These are phyloP conservation scores for Zaprionus bogoriensis DNA, from an alignment of 2,888 invertebrate genomes.

Conservation along the genomic window DNA sequence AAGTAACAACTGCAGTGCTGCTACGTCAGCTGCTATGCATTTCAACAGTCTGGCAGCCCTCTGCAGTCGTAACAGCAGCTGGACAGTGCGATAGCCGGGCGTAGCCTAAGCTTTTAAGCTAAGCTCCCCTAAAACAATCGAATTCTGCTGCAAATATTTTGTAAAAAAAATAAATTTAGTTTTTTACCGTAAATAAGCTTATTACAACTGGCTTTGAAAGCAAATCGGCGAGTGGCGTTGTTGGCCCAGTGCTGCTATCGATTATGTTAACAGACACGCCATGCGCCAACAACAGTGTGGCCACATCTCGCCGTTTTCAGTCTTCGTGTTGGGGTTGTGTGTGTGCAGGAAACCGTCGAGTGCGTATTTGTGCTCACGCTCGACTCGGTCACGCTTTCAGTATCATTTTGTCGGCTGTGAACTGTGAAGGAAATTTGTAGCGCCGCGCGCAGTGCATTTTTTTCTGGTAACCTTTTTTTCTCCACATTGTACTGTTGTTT, in stretches of 20 bases:
- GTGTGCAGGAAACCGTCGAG: not conserved
- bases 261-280: not conserved
- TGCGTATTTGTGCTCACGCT: constrained; percentile 17
- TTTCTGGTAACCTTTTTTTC: constrained; percentile 72
- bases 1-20: too few species aligned
- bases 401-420: constrained; percentile 63
- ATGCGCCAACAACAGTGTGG: not conserved
- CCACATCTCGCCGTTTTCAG: not conserved
- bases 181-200: not conserved
- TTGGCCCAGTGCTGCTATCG: too few species aligned
- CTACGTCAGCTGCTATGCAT: not conserved
- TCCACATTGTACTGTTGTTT: constrained; percentile 48
- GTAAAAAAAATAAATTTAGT: too few species aligned
- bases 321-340: not conserved
- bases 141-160: too few species aligned
- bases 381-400: constrained; percentile 54
- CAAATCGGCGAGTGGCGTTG: too few species aligned
- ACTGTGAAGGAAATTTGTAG: constrained; percentile 60
- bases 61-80: not conserved
- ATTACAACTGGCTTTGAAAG: not conserved
- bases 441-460: constrained; percentile 75
- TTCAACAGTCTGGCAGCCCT: not conserved
- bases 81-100: constrained; percentile 1
- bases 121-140: too few species aligned
- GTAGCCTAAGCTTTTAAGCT: too few species aligned